Evolutionary conservation across 2,113 vertebrate species (phyloP).

Genomic region (Dipodomys stephensi): DNA sequence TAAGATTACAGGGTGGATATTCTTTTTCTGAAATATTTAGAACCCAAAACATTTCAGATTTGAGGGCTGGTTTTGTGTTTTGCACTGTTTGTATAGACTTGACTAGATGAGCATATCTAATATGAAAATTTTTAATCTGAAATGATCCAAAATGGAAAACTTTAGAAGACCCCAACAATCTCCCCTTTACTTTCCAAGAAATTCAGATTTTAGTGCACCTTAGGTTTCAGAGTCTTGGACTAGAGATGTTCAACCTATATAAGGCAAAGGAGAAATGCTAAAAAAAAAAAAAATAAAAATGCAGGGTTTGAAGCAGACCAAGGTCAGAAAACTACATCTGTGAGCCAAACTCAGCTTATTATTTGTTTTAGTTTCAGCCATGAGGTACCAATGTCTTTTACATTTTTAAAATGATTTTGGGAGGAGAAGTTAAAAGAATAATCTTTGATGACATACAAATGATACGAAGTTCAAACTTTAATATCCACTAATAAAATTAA

Average conservation of each 20-base stretch:
- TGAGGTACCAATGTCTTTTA: background rate
- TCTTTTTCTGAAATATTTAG: background rate
- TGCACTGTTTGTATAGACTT: background rate
- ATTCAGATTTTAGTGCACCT: background rate
- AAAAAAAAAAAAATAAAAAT: background rate
- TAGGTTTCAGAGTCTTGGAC: background rate
- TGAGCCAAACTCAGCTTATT: background rate
- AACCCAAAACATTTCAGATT: background rate
- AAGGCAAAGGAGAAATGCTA: background rate
- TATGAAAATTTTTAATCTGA: background rate
- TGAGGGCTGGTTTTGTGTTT: background rate
- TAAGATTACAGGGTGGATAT: background rate
- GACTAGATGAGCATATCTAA: background rate
- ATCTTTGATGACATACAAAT: background rate
- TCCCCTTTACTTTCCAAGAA: background rate
- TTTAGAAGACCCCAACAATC: too few relatives aligned
- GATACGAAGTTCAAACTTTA: background rate
- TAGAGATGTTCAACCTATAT: background rate
- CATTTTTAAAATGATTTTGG: background rate
- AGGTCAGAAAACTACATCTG: background rate
- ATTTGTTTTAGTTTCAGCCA: background rate
- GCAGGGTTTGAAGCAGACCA: background rate
- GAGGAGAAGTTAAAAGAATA: background rate
- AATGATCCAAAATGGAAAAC: background rate
- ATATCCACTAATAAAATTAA: too few relatives aligned